Base-by-base conservation (phyloP, 2,888 invertebrate species). In the Aporophyla nigra region DNA sequence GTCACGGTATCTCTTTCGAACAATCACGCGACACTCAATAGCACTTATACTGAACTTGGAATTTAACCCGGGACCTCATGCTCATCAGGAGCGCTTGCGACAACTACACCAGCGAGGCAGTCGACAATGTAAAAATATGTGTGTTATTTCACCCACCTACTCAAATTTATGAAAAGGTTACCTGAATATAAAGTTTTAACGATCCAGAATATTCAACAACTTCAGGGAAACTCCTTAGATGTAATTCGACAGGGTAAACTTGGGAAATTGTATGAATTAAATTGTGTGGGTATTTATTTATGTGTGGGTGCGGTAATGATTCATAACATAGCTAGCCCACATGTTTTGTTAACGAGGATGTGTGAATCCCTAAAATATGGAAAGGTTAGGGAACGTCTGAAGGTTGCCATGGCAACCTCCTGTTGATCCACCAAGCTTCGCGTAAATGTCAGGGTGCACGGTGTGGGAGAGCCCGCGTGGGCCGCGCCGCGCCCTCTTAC, bases 351-450 rank as follows among this genome's bases (percentile, higher is more conserved):
- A 85, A 54, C 53, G 40, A 58, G 82, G 78, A 78, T 72, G 78
- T 40, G 65, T 56, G 56, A 76, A 80, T 76, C 80, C 76, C 68
- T 73, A 76, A 88, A 91, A 89, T 84, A 88, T 90, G 92, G 90
- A 93, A 94, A 94, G 93, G 94, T 93, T 91, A 91, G 82, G 88
- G 83, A 86, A 85, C 83, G 86, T 89, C 89, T 87, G 74, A 69
- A 75, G 88, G 95, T 96, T 90, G 87, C 90, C 91, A 94, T 94
- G 91, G 91, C 82, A 89, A 95, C 94, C 88, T 93, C 92, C 92
- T 94, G 95, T 94, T 94, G 94, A 93, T 93, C 89, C 86, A 82
- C 76, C 58, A 65, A 73, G 80, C 72, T 62, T 70, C 75, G 58
- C 61, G 73, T 80, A 92, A 95, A 95, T 94, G 94, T 92, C 94